Evolutionary conservation across 1,140 invertebrate genomes (phyloP).

Genomic region (Drosophila pallidifrons): DNA sequence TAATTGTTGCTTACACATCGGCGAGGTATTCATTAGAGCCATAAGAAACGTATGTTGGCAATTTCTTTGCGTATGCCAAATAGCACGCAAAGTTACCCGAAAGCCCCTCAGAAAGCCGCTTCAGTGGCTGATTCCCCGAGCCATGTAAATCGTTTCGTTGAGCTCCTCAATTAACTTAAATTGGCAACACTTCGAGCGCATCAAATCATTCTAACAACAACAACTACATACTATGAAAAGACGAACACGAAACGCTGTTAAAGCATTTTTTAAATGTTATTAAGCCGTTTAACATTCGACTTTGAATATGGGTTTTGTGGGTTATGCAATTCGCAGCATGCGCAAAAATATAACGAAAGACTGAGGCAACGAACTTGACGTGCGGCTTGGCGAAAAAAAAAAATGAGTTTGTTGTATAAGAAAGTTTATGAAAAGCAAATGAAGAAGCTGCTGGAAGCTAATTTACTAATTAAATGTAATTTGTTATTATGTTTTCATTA

Average conservation of each 20-base stretch:
- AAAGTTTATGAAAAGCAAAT: background rate
- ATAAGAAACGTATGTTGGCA: constrained; percentile 34
- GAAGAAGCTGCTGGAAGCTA: background rate
- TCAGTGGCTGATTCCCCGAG: constrained; percentile 17
- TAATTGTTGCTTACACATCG: constrained; percentile 65
- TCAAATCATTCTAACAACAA: constrained; percentile 75
- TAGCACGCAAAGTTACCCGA: constrained; percentile 12
- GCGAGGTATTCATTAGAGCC: constrained; percentile 49
- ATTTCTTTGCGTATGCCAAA: constrained; percentile 45
- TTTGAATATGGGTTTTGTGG: constrained; percentile 22
- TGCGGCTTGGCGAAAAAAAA: background rate
- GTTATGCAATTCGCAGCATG: constrained; percentile 39
- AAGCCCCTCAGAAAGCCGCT: background rate
- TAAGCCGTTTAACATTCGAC: constrained; percentile 70
- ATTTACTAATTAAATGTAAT: background rate
- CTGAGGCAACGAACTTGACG: constrained; percentile 77
- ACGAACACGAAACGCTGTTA: constrained; percentile 22
- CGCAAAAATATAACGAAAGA: constrained; percentile 63
- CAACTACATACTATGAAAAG: no score
- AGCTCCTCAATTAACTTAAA: constrained; percentile 67
- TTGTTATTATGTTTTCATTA: background rate
- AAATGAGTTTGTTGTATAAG: background rate
- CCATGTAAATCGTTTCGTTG: constrained; percentile 64
- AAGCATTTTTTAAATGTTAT: constrained; percentile 67
- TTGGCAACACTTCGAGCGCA: constrained; percentile 70